These are phyloP conservation scores for Macquaria ambigua DNA, from an alignment of 2,113 vertebrate genomes.

Conservation along the genomic window DNA sequence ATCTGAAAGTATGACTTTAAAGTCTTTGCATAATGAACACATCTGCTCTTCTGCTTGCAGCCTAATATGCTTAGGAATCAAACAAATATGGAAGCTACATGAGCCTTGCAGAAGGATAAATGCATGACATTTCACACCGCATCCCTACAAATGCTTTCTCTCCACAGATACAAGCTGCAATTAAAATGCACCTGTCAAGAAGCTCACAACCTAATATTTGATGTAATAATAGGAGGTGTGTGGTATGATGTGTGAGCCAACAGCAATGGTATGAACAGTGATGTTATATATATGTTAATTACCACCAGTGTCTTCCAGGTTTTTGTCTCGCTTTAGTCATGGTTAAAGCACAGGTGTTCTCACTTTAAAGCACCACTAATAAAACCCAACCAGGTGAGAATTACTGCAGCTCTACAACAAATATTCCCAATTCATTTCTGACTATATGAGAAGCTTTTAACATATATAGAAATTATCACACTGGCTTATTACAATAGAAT, in stretches of 20 bases:
- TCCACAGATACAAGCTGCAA: neutral
- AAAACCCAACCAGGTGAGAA: neutral
- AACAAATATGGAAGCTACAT: neutral
- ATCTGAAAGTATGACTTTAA: neutral
- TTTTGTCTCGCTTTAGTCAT: neutral
- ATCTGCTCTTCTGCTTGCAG: neutral
- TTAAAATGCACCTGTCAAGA: conserved; percentile 34
- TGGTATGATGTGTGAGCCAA: neutral
- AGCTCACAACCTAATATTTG: neutral
- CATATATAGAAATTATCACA: neutral
- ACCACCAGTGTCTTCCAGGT: neutral
- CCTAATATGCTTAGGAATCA: neutral
- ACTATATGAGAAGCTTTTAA: neutral
- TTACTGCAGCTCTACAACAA: neutral
- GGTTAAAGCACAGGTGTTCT: neutral
- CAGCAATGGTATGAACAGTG: neutral
- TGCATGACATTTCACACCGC: neutral
- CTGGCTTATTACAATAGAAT: neutral
- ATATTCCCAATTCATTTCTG: neutral
- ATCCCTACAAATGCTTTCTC: neutral
- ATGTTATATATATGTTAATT: conserved; percentile 9
- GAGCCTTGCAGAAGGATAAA: neutral
- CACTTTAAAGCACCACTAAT: neutral
- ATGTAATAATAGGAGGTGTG: neutral
- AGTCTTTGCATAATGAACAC: conserved; percentile 15